phyloP scores from a whole-genome alignment of 1,140 invertebrate species.

The Drosophila suzukii region DNA sequence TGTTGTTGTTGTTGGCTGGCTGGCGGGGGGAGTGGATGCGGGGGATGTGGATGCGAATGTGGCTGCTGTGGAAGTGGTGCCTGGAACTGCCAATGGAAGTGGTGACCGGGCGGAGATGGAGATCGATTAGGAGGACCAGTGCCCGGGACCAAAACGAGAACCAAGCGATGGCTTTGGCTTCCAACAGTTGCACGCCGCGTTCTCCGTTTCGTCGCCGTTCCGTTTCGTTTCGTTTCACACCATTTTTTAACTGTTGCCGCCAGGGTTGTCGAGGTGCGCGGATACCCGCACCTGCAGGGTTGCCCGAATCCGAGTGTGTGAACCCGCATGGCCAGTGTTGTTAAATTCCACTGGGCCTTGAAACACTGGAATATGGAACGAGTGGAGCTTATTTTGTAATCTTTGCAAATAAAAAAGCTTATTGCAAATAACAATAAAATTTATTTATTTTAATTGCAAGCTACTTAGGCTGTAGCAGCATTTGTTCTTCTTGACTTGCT shows the following conservation, averaged over 20 bases:
- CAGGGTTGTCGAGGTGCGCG: slow-evolving; percentile 6
- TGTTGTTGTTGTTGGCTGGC: slow-evolving; percentile 20
- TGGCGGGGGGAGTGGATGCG: slow-evolving; percentile 20
- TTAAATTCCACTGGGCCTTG: background rate
- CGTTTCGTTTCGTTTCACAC: slow-evolving; percentile 1
- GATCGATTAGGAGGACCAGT: slow-evolving; percentile 24
- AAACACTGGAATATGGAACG: too few relatives aligned
- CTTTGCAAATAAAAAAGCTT: too few relatives aligned
- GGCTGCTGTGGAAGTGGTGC: background rate
- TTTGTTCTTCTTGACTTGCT: too few relatives aligned
- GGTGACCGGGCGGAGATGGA: slow-evolving; percentile 26
- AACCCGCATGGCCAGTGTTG: slow-evolving; percentile 3
- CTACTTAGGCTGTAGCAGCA: too few relatives aligned
- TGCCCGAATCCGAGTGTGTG: background rate
- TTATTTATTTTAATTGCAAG: too few relatives aligned
- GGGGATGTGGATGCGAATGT: background rate
- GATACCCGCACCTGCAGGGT: background rate
- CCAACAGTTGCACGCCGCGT: slow-evolving; percentile 26
- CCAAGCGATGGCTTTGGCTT: slow-evolving; percentile 33
- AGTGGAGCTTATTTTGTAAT: too few relatives aligned
- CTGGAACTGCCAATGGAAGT: slow-evolving; percentile 11
- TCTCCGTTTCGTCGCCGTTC: slow-evolving; percentile 11
- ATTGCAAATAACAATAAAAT: too few relatives aligned
- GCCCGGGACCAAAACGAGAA: slow-evolving; percentile 32
- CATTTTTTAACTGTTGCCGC: slow-evolving; percentile 22